Evolutionary conservation across 2,113 vertebrate genomes (phyloP), one percentile per base, ranked within the genome.

Genomic region (Anser cygnoides): DNA sequence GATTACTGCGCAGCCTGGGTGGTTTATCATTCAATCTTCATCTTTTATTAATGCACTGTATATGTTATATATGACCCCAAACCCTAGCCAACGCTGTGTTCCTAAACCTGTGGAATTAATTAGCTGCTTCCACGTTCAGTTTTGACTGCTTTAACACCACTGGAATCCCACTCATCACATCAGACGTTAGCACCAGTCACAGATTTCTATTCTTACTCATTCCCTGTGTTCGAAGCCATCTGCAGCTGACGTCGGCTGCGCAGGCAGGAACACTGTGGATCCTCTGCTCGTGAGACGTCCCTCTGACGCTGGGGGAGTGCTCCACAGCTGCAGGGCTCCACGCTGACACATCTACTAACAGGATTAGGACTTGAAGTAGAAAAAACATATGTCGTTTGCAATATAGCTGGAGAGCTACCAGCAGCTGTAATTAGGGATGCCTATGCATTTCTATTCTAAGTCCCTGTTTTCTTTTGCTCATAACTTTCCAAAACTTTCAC

Each of bases 401-500:
- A 75, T 94, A 85, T 28, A 95, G 75, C 76, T 97, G 94, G 93
- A 97, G 94, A 90, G 75, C 87, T 93, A 93, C 96, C 94, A 97
- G 94, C 62, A 70, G 57, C 75, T 95, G 88, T 93, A 96, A 96
- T 95, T 96, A 96, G 86, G 93, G 88, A 93, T 93, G 95, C 92
- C 85, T 86, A 93, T 97, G 94, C 61, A 96, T 92, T 97, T 96
- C 96, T 79, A 94, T 35, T 66, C 79, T 96, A 96, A 94, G 87
- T 63, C 87, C 28, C 82, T 89, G 79, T 94, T 96, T 96, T 96
- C 93, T 71, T 88, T 92, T 84, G 78, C 85, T 96, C 93, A 80
- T 90, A 90, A 94, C 79, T 95, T 95, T 95, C 92, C 95, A 92
- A 95, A 96, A 88, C 90, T 96, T 94, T 94, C 93, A 95, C 94